phyloP scores from a whole-genome alignment of 2,113 vertebrate genomes.

The Eurypyga helias region DNA sequence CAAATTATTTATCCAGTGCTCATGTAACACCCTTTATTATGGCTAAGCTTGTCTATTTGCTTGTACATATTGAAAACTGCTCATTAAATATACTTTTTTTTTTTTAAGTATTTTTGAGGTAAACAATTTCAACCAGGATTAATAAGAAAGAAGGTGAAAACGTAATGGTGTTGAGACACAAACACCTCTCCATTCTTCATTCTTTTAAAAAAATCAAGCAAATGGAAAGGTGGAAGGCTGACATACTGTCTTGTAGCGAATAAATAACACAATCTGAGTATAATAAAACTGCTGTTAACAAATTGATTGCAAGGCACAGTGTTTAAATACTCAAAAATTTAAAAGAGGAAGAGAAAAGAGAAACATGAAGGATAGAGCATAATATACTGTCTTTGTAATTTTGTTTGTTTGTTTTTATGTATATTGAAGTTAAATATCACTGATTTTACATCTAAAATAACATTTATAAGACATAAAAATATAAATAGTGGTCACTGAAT shows the following conservation, averaged over 20 bases:
- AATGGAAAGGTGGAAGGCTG: not conserved
- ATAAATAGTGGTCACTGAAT: not conserved
- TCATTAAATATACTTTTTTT: not conserved
- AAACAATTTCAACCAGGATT: not conserved
- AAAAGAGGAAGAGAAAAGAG: not conserved
- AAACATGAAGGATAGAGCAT: not conserved
- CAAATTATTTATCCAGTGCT: not conserved
- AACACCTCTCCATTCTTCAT: not conserved
- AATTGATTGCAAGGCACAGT: not conserved
- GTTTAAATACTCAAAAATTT: not conserved
- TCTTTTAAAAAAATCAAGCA: not conserved
- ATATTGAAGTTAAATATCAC: not conserved
- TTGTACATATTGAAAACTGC: not conserved
- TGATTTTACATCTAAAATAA: not conserved
- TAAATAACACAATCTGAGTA: not conserved
- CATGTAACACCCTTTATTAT: not conserved
- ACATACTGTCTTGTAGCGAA: not conserved
- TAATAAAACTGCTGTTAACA: not conserved
- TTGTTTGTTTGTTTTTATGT: not conserved
- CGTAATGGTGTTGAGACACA: not conserved
- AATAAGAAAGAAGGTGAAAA: not conserved
- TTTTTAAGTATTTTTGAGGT: not conserved
- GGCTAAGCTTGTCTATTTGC: not conserved
- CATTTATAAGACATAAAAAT: not conserved
- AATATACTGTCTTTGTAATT: not conserved